phyloP scores from a whole-genome alignment of 2,888 invertebrate genomes.

The Chironomus tentans region DNA sequence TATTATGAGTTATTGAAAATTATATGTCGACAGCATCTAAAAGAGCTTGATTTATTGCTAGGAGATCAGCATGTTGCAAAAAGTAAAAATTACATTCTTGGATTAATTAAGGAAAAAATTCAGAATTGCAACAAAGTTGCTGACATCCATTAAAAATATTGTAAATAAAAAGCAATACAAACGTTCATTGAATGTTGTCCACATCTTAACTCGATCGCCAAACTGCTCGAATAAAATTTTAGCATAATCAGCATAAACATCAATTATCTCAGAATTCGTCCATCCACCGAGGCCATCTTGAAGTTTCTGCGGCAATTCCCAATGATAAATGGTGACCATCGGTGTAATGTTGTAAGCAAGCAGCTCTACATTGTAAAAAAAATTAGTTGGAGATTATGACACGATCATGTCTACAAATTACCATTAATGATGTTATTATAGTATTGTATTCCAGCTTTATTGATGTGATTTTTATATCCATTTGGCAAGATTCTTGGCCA shows the following conservation, averaged over 20 bases:
- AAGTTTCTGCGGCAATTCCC: constrained; percentile 57
- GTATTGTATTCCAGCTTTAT: constrained; percentile 60
- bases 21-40: constrained; percentile 34
- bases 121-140: too few relatives aligned
- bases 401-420: not conserved
- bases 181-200: constrained; percentile 67
- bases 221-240: constrained; percentile 51
- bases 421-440: constrained; percentile 66
- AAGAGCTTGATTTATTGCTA: too few relatives aligned
- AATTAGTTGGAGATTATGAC: constrained; percentile 39
- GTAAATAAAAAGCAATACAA: not conserved
- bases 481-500: constrained; percentile 68
- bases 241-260: constrained; percentile 56
- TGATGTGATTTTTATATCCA: constrained; percentile 56
- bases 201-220: constrained; percentile 55
- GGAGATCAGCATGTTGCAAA: too few relatives aligned
- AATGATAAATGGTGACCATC: constrained; percentile 61
- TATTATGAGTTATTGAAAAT: constrained; percentile 27
- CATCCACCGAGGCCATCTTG: constrained; percentile 57
- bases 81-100: too few relatives aligned
- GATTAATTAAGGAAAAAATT: too few relatives aligned
- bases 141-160: constrained; percentile 29
- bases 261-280: constrained; percentile 55
- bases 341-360: constrained; percentile 53
- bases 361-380: not conserved